Percentiles rank a stretch among this genome's conserved stretches.
These are phyloP conservation scores for Ochotona princeps DNA, from an alignment of 2,113 vertebrate genomes.

Conservation along the genomic window DNA sequence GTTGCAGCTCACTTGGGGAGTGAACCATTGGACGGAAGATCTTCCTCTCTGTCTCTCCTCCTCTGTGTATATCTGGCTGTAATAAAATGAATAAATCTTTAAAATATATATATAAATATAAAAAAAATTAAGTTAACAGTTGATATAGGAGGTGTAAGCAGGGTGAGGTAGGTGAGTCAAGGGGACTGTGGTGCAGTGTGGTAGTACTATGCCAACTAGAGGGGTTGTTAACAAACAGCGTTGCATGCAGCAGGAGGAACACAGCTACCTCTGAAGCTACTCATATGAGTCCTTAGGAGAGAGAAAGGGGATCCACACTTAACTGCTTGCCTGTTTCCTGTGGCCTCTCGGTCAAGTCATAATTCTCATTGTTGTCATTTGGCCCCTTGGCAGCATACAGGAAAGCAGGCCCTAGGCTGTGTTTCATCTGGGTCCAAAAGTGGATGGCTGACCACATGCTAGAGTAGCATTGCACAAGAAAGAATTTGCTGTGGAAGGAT, in stretches of 20 bases:
- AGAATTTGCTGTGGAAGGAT: background rate
- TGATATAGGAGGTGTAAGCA: background rate
- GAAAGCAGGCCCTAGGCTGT: background rate
- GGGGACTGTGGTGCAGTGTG: background rate
- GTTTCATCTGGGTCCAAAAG: background rate
- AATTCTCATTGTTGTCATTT: background rate
- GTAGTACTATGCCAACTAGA: background rate
- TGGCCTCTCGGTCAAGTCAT: background rate
- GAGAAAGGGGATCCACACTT: background rate
- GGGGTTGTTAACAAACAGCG: fast-evolving
- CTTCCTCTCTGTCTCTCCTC: too few relatives aligned
- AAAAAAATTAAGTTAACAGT: background rate
- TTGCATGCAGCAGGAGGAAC: background rate
- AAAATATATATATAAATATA: too few relatives aligned
- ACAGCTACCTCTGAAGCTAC: background rate
- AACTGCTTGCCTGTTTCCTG: background rate
- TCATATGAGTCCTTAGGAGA: background rate
- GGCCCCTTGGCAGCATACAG: background rate
- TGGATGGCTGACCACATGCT: background rate
- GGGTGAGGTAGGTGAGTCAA: background rate
- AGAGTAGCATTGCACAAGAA: background rate
- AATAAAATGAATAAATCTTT: too few relatives aligned
- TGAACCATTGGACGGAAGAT: too few relatives aligned
- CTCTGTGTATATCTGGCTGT: too few relatives aligned
- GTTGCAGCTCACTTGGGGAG: too few relatives aligned